phyloP scores from a whole-genome alignment of 2,888 invertebrate genomes.

The Neoscelio sp. region DNA sequence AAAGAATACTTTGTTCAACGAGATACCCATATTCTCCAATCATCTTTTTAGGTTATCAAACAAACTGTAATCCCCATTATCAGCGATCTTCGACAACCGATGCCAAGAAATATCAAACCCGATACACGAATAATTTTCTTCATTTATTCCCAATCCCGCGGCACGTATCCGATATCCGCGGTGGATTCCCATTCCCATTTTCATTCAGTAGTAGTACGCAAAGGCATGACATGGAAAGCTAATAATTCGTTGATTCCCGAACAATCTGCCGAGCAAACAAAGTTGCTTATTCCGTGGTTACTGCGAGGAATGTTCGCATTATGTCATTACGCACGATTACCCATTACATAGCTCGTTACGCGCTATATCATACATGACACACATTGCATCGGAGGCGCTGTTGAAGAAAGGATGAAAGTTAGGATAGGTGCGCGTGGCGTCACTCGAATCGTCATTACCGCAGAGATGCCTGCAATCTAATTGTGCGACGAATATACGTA shows the following conservation, averaged over 20 bases:
- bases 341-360: constrained; percentile 78
- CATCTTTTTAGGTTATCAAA: constrained; percentile 53
- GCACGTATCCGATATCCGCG: constrained; percentile 35
- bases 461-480: constrained; percentile 68
- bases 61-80: constrained; percentile 36
- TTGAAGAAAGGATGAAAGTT: constrained; percentile 67
- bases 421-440: neutral
- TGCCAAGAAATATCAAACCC: constrained; percentile 14
- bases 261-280: constrained; percentile 68
- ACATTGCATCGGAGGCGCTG: constrained; percentile 69
- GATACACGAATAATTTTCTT: constrained; percentile 46
- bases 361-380: constrained; percentile 74
- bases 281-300: constrained; percentile 72
- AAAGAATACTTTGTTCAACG: constrained; percentile 3
- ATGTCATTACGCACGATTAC: constrained; percentile 77
- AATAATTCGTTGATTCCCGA: constrained; percentile 59
- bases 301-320: constrained; percentile 74
- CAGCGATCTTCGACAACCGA: constrained; percentile 32
- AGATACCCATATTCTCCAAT: constrained; percentile 17
- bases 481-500: constrained; percentile 70
- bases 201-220: constrained; percentile 18
- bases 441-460: constrained; percentile 4
- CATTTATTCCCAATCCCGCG: constrained; percentile 39
- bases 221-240: constrained; percentile 40
- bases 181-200: constrained; percentile 3